Evolutionary conservation across 64 coral and sea anemone genomes (phyloP), one percentile per base, ranked within the genome.

Genomic region (Hydrozoanthus tunicans): DNA sequence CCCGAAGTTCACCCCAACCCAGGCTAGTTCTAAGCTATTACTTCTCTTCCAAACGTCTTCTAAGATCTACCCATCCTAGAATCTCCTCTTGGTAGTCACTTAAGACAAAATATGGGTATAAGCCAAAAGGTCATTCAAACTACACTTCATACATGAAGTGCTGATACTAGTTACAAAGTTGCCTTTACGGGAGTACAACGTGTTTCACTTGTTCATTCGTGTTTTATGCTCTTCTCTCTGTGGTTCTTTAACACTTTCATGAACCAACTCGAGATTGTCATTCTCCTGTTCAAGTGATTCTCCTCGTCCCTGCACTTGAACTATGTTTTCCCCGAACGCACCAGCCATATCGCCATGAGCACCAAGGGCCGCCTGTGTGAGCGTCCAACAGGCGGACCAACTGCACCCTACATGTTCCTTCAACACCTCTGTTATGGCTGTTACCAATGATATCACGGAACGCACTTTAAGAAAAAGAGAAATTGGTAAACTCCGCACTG

Each of bases 311-410:
- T 80, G 56, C 15, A 80, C 78, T 58, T 80, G 78, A 60, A 8
- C n/a, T 5, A 80, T 9, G 23, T 80, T 58, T 5, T 10, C 78
- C 54, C 52, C 53, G 25, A 61, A 80, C 57, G 61, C 61, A 12
- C 20, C 78, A 26, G 14, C 78, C 20, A 80, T 61, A 62, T 80
- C 78, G 24, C 78, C 57, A 6, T 80, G 78, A 61, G 78, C 78
- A 80, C 78, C 32, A 10, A 80, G 54, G 20, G 20, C 57, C 9
- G 61, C 20, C 57, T 80, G 17, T 43, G 78, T 24, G 3, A 80
- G 11, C 4, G 56, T 32, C n/a, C 54, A 80, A 12, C 78, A 80
- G 23, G 58, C 17, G 3, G 58, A 58, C 23, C 78, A 80, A 10
- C 57, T 61, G 10, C 56, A 80, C 24, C 9, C 56, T 25, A 80